Conservation (phyloP, 2,113 vertebrate species). For the Phasianus colchicus region DNA sequence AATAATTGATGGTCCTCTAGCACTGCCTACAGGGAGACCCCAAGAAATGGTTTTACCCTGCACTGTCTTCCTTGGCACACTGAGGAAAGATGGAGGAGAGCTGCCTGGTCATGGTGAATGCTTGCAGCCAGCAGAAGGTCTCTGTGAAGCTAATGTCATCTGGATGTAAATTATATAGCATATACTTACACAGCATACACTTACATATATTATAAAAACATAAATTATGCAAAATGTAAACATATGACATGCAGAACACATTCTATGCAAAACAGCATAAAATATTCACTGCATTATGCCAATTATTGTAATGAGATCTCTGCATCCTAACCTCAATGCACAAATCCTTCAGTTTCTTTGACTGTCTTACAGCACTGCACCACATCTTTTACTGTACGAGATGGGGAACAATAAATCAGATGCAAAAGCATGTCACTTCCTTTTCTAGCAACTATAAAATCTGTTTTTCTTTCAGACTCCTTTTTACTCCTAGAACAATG, state of each 20-base stretch:
- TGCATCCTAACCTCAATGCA: not conserved
- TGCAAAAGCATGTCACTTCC: not conserved
- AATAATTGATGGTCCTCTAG: not conserved
- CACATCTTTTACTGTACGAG: not conserved
- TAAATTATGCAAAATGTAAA: not conserved
- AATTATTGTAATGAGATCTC: not conserved
- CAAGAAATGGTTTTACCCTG: not conserved
- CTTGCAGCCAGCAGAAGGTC: not conserved
- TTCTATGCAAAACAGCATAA: not conserved
- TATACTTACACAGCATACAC: not conserved
- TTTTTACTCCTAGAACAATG: not conserved
- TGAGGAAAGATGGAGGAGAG: not conserved
- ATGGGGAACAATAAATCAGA: not conserved
- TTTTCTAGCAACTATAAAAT: not conserved
- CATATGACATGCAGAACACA: not conserved
- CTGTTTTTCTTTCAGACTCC: not conserved
- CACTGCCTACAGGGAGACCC: accelerated
- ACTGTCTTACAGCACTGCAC: not conserved
- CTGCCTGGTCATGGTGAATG: not conserved
- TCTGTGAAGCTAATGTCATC: not conserved
- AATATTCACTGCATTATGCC: not conserved
- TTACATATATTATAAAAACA: not conserved
- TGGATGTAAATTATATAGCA: not conserved
- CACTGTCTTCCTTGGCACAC: not conserved
- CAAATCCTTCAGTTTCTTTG: not conserved